These are phyloP conservation scores for Chionodraco myersi DNA, from an alignment of 2,113 vertebrate species.

Conservation along the genomic window DNA sequence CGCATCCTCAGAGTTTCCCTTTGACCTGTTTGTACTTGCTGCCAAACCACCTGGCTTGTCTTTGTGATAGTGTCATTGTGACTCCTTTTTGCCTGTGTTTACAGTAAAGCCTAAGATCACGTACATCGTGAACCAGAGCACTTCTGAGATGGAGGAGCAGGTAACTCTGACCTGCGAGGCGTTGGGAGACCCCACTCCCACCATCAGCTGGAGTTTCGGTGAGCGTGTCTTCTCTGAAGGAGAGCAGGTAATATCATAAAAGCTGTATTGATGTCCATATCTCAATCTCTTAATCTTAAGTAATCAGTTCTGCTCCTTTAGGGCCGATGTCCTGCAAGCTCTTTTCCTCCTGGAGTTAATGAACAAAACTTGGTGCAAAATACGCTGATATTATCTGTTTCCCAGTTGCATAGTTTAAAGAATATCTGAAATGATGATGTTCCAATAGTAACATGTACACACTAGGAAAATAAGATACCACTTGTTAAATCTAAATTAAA, in stretches of 20 bases:
- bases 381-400: conserved; percentile 15
- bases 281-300: conserved; percentile 8
- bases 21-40: conserved; percentile 20
- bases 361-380: conserved; percentile 25
- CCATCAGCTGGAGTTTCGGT: conserved; percentile 93
- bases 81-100: conserved; percentile 42
- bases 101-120: conserved; percentile 98
- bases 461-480: background rate
- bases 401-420: conserved; percentile 29
- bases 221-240: conserved; percentile 90
- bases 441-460: background rate
- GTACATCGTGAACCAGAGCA: conserved; percentile 93
- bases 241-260: conserved; percentile 89
- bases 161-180: conserved; percentile 96
- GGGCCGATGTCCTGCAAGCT: conserved; percentile 18
- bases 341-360: conserved; percentile 40
- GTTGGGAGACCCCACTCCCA: conserved; percentile 94
- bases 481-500: background rate
- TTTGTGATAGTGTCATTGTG: background rate
- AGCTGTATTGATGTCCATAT: background rate
- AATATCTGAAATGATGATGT: too few species aligned
- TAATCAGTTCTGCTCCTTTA: conserved; percentile 12
- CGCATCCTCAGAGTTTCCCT: conserved; percentile 31
- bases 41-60: conserved; percentile 36
- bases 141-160: conserved; percentile 94